Evolutionary conservation across 1,140 invertebrate genomes (phyloP), one percentile per base, ranked within the genome.

Genomic region (Leptopilina boulardi): DNA sequence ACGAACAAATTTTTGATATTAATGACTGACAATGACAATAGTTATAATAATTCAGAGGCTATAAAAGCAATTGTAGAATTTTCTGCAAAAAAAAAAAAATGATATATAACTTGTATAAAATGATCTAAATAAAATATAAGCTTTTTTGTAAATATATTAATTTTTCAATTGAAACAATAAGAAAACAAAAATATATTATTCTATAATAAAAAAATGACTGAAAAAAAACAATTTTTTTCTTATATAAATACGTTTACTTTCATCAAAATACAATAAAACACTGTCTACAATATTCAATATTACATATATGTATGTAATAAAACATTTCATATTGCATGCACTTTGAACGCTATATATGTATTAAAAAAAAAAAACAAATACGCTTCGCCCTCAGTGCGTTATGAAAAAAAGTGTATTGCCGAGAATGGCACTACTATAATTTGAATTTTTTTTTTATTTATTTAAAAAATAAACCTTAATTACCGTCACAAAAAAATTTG

Each of bases 371-470:
- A 34, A 34, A 34, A 34, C 2, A 34, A 47, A n/a, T n/a, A 47
- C 44, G 15, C 44, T 47, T n/a, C 44, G 41, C 41, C 41, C 10
- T 11, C 8, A n/a, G 44, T 47, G 44, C 15, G 2, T 15, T n/a
- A 47, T 59, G 54, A 59, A 23, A n/a, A n/a, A 59, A 23, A 13
- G 56, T 66, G 56, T 51, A 78, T 86, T 84, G 84, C 85, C 84
- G 59, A 75, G 72, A 83, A 87, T 87, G 85, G 86, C 86, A 87
- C 83, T 85, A 83, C 82, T 76, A 82, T 80, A 83, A 82, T 84
- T 84, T 82, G 44, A 71, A 74, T 76, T 75, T 81, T 44, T 47
- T 10, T 42, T 71, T 72, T 71, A 77, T 71, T 47, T 18, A 66
- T 26, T 13, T 26, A 66, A 26, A 42, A 71, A 79, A 78, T 77